Conservation (phyloP, 2,797 vertebrate genomes). For the Characodon lateralis region DNA sequence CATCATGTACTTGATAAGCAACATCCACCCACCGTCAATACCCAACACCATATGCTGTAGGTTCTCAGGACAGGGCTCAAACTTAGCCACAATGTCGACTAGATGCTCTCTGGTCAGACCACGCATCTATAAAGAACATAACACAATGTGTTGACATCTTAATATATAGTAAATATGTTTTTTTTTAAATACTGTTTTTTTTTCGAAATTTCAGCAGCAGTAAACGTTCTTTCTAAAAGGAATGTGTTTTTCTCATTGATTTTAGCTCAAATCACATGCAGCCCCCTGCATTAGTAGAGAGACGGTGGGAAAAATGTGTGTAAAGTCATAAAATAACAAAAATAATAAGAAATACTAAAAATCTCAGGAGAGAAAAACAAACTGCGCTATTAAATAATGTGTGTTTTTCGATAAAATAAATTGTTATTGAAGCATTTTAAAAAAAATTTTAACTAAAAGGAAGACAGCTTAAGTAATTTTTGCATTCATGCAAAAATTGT, state of each 20-base stretch:
- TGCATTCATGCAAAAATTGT: no score
- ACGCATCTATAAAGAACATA: conserved; percentile 81
- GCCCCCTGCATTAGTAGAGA: background rate
- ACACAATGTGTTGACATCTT: background rate
- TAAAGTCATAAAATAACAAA: background rate
- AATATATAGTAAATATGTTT: background rate
- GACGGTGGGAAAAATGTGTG: background rate
- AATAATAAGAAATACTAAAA: no score
- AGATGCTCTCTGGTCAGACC: conserved; percentile 88
- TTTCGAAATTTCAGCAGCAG: background rate
- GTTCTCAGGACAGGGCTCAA: conserved; percentile 92
- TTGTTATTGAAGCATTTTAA: background rate
- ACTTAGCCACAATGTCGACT: conserved; percentile 87
- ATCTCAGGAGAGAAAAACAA: background rate
- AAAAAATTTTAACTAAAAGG: background rate
- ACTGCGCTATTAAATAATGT: background rate
- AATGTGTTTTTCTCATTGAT: background rate
- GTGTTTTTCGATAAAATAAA: background rate
- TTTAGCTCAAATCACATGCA: background rate
- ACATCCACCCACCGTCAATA: conserved; percentile 87
- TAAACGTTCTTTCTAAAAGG: background rate
- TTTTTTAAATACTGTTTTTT: background rate
- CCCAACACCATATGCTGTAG: conserved; percentile 86
- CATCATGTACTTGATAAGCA: background rate
- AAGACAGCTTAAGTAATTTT: background rate